Conservation (phyloP, 2,113 vertebrate species). For the Ictidomys tridecemlineatus region DNA sequence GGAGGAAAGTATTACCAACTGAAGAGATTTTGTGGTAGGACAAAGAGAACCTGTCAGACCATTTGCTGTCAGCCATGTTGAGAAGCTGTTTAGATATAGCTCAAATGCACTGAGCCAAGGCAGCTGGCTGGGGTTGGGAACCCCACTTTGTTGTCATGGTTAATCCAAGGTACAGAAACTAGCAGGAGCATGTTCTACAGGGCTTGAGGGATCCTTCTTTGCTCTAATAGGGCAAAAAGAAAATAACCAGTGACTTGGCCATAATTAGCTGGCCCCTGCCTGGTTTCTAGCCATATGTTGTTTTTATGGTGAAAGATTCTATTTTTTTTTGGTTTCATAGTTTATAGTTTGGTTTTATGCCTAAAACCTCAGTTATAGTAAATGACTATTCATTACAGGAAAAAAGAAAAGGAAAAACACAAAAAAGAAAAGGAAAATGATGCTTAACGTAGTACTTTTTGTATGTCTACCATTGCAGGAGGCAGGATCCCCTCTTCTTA, state of each 20-base stretch:
- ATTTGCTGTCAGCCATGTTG: not conserved
- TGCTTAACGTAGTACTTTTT: not conserved
- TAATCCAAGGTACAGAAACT: not conserved
- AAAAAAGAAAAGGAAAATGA: constrained; percentile 1
- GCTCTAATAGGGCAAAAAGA: not conserved
- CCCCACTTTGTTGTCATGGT: not conserved
- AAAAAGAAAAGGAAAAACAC: constrained; percentile 26
- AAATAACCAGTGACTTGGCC: constrained; percentile 8
- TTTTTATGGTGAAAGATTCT: constrained; percentile 24
- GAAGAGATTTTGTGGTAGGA: not conserved
- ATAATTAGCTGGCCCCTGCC: not conserved
- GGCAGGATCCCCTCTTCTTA: not conserved
- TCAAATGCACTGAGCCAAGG: not conserved
- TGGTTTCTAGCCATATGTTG: not conserved
- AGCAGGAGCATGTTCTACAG: not conserved
- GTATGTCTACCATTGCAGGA: not conserved
- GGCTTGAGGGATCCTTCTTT: not conserved
- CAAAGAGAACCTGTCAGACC: not conserved
- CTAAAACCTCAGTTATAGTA: no score
- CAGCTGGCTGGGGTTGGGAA: not conserved
- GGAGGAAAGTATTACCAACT: not conserved
- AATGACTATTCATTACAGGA: not conserved
- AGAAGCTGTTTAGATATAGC: not conserved
- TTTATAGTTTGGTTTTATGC: not conserved
- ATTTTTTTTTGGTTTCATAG: not conserved